Evolutionary conservation across 2,113 vertebrate species (phyloP), one percentile per base, ranked within the genome.

Genomic region (Pelvicachromis taeniatus): DNA sequence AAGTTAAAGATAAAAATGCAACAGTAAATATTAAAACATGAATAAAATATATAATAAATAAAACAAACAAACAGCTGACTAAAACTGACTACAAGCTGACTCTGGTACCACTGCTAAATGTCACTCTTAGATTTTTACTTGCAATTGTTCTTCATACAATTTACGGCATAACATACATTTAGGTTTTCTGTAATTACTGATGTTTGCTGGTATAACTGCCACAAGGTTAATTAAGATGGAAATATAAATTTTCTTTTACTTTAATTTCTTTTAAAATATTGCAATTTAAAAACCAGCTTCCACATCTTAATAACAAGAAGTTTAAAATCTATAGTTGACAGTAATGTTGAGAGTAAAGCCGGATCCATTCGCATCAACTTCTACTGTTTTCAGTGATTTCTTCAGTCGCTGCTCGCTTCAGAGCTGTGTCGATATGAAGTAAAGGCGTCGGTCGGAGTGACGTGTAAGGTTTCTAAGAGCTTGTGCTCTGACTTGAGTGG

Each of bases 401-500:
- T 82, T 55, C 5, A 55, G 23, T 55, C 10, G 4, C 19, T 21
- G 19, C 38, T 63, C 10, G 31, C 11, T 19, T 6, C 9, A 33
- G 40, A 75, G 31, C n/a, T 73, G 42, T 53, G 55, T 52, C 77
- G 42, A 48, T 56, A 1, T 54, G 65, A 63, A 33, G 31, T 42
- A 13, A 61, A 61, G n/a, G 4, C 14, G 21, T 11, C 7, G 19
- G 33, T 31, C 45, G 7, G 16, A 26, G 5, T 77, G 70, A 78
- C 8, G 1, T 33, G 29, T 59, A 26, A 29, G 21, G 17, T 35
- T 23, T 59, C 50, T 56, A 11, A 82, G 81, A 42, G 23, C 55
- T 86, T 8, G 26, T 83, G 65, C 7, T 73, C 61, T 11, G 61
- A 86, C 61, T 65, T 58, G 63, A 86, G 73, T 56, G 91, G 92